These are phyloP conservation scores for Saccostrea echinata DNA, from an alignment of 1,140 invertebrate genomes.

Conservation along the genomic window DNA sequence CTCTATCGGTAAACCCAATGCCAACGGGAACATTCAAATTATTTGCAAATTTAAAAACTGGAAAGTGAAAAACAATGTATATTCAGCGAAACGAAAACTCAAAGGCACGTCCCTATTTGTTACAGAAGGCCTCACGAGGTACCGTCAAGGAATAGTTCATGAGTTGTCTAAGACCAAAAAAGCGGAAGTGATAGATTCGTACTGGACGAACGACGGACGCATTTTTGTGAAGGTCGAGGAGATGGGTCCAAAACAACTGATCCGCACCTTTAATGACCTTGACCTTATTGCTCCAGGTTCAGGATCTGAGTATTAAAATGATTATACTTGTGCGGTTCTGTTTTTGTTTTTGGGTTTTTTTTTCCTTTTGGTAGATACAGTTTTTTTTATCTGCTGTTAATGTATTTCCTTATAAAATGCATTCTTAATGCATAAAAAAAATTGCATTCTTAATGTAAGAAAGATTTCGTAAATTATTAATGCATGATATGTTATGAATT, in stretches of 20 bases:
- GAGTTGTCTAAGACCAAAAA: neutral
- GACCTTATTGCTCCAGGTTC: neutral
- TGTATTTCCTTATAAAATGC: too few relatives aligned
- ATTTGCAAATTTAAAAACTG: constrained; percentile 48
- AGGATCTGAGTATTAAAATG: neutral
- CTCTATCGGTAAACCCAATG: constrained; percentile 28
- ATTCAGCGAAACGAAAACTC: constrained; percentile 8
- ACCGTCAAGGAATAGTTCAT: neutral
- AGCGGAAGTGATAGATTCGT: neutral
- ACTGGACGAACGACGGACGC: constrained; percentile 21
- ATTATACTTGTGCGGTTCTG: neutral
- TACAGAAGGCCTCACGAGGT: constrained; percentile 21
- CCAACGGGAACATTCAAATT: constrained; percentile 36
- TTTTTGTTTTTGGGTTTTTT: neutral
- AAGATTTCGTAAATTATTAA: too few relatives aligned
- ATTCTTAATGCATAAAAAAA: too few relatives aligned
- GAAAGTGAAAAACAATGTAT: constrained; percentile 47
- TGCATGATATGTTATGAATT: too few relatives aligned
- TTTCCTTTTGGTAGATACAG: neutral
- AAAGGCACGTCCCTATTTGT: neutral
- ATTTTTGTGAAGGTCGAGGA: constrained; percentile 6
- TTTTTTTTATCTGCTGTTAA: neutral
- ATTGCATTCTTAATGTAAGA: too few relatives aligned
- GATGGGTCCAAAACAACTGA: neutral
- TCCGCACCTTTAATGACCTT: neutral